A percentile compares a stretch with the other conserved stretches of the same genome.
phyloP scores from a whole-genome alignment of 2,888 invertebrate species.

The Acanthoscelides obtectus region DNA sequence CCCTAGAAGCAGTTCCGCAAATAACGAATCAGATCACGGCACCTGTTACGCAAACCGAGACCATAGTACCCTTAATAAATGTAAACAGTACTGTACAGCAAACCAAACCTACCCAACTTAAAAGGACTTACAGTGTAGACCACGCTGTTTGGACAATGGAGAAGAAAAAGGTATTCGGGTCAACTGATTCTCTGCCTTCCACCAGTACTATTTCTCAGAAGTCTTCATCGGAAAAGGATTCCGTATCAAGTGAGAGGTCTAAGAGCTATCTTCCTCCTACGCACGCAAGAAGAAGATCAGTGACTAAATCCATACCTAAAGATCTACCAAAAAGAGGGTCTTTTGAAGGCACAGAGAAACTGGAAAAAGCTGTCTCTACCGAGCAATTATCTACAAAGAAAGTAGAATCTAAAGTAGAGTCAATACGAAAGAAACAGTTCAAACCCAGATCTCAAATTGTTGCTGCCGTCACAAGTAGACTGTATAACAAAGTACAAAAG shows the following conservation, averaged over 20 bases:
- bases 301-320: constrained; percentile 28
- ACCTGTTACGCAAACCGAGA: constrained; percentile 25
- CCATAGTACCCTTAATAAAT: constrained; percentile 41
- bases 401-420: constrained; percentile 34
- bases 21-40: not conserved
- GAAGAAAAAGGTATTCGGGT: constrained; percentile 30
- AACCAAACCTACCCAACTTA: constrained; percentile 27
- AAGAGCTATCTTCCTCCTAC: constrained; percentile 13
- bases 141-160: constrained; percentile 28
- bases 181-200: constrained; percentile 27
- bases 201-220: constrained; percentile 18
- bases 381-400: constrained; percentile 27
- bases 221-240: constrained; percentile 18
- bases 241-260: constrained; percentile 3
- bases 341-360: constrained; percentile 16
- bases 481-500: constrained; percentile 60
- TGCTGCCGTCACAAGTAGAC: constrained; percentile 64
- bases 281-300: constrained; percentile 29
- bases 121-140: constrained; percentile 38
- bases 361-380: constrained; percentile 29
- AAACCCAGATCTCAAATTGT: constrained; percentile 63
- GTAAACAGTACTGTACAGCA: constrained; percentile 32
- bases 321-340: constrained; percentile 15
- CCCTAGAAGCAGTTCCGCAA: not conserved
- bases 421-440: constrained; percentile 34